Base-by-base conservation (phyloP, 2,888 invertebrate genomes). In the Rhodophaea formosa region DNA sequence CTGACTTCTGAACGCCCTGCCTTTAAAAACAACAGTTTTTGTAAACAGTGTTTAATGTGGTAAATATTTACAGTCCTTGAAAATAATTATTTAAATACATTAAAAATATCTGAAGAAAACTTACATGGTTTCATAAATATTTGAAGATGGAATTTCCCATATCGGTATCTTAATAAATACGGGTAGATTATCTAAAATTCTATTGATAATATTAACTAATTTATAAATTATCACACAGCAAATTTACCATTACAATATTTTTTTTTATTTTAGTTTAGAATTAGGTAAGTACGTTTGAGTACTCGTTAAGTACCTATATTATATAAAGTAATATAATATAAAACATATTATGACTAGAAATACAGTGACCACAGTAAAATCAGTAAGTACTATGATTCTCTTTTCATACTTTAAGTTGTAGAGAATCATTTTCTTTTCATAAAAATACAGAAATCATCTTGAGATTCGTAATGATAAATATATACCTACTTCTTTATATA, bases 201-300 rank as follows among this genome's bases (percentile, higher is more conserved):
- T 67, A 76, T 65, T 74, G 72, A 73, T 72, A 72, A 66, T 59
- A 70, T 68, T 65, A 67, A 58, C 57, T 68, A 60, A 39, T 17
- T 57, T 61, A 59, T 35, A 52, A 44, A 16, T 57, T 72, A 78
- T 74, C 78, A 75, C 75, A 78, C 75, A 65, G 59, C 59, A 65
- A 72, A 56, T 66, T 63, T 58, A 60, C 54, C 17, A 57, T 53
- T 66, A 69, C 17, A 60, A 56, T 64, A 69, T 55, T 52, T 52
- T 61, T 60, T 53, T 52, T 53, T 59, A 60, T 53, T 52, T 53
- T 59, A 60, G 51, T 53, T 54, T 53, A 64, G 52, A 52, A 54
- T 64, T 60, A 64, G 32, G 53, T 57, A 45, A 14, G 57, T 45
- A 49, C 16, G 16, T 30, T 39, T 42, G 8, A 23, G 23, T 23